phyloP scores from a whole-genome alignment of 2,113 vertebrate species.

The Embiotoca jacksoni region DNA sequence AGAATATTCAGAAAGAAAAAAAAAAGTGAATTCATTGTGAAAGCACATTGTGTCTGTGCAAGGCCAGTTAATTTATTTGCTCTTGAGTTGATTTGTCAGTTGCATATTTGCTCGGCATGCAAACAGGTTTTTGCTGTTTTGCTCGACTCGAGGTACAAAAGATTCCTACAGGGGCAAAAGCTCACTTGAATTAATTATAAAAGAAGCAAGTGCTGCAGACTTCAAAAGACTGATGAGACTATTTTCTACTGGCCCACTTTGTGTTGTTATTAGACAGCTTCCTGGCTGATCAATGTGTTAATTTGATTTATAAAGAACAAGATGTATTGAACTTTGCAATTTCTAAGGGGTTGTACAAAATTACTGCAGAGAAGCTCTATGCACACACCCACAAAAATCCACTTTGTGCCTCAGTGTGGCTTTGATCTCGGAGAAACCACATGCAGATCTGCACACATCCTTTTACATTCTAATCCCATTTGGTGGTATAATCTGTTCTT shows the following conservation, averaged over 20 bases:
- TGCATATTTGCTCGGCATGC: neutral
- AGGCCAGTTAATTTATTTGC: slow-evolving; percentile 3
- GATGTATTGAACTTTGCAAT: slow-evolving; percentile 74
- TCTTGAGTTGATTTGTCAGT: neutral
- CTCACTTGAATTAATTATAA: slow-evolving; percentile 53
- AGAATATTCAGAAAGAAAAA: slow-evolving; percentile 8
- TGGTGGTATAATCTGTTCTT: slow-evolving; percentile 41
- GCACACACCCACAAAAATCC: slow-evolving; percentile 49
- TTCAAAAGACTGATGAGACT: slow-evolving; percentile 65
- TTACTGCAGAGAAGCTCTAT: slow-evolving; percentile 54
- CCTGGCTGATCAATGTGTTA: slow-evolving; percentile 75
- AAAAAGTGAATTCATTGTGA: neutral
- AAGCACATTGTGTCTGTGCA: neutral
- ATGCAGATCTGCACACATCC: slow-evolving; percentile 42
- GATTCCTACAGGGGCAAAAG: slow-evolving; percentile 31
- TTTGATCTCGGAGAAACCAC: slow-evolving; percentile 58
- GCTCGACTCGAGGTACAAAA: slow-evolving; percentile 13
- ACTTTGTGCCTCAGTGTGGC: slow-evolving; percentile 46
- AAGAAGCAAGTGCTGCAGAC: slow-evolving; percentile 59
- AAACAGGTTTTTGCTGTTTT: neutral
- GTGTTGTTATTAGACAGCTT: slow-evolving; percentile 69
- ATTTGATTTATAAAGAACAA: slow-evolving; percentile 80
- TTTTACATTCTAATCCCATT: slow-evolving; percentile 56
- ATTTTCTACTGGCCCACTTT: slow-evolving; percentile 56
- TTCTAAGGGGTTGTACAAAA: slow-evolving; percentile 60